A percentile compares a stretch with the other conserved stretches of the same genome.
phyloP scores from a whole-genome alignment of 1,140 invertebrate genomes.

The Drosophila prosaltans region DNA sequence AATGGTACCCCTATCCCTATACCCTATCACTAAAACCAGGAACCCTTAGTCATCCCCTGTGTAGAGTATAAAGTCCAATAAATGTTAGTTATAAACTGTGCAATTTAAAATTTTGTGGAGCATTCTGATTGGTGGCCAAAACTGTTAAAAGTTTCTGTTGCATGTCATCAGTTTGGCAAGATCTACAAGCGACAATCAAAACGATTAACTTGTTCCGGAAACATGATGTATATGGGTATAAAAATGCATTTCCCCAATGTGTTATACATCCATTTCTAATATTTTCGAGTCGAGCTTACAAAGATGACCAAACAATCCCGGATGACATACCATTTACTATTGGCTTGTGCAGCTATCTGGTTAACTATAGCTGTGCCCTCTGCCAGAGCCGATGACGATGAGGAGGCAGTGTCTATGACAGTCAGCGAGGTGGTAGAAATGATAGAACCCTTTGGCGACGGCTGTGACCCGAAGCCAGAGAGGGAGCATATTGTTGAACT shows the following conservation, averaged over 20 bases:
- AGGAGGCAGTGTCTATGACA: conserved; percentile 45
- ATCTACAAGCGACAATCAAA: conserved; percentile 37
- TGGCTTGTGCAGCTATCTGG: conserved; percentile 27
- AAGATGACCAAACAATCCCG: conserved; percentile 25
- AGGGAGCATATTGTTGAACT: conserved; percentile 52
- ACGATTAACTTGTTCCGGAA: conserved; percentile 41
- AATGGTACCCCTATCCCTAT: neutral
- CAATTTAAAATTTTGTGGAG: conserved; percentile 7
- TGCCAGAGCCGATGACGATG: conserved; percentile 33
- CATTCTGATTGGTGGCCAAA: conserved; percentile 13
- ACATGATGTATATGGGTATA: conserved; percentile 30
- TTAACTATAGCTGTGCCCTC: conserved; percentile 5
- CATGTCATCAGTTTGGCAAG: conserved; percentile 35
- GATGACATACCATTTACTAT: conserved; percentile 15
- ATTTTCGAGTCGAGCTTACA: neutral
- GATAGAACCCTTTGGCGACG: conserved; percentile 51
- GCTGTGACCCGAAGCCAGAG: conserved; percentile 52
- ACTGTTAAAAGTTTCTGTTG: conserved; percentile 13
- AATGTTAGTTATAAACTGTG: conserved; percentile 18
- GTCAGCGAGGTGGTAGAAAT: conserved; percentile 59
- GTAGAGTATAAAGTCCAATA: conserved; percentile 27
- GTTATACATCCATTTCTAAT: conserved; percentile 13
- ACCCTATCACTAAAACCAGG: neutral
- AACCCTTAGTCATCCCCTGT: neutral
- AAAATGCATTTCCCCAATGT: neutral